Evolutionary conservation across 1,140 invertebrate species (phyloP).

Genomic region (Melipona quadrifasciata): DNA sequence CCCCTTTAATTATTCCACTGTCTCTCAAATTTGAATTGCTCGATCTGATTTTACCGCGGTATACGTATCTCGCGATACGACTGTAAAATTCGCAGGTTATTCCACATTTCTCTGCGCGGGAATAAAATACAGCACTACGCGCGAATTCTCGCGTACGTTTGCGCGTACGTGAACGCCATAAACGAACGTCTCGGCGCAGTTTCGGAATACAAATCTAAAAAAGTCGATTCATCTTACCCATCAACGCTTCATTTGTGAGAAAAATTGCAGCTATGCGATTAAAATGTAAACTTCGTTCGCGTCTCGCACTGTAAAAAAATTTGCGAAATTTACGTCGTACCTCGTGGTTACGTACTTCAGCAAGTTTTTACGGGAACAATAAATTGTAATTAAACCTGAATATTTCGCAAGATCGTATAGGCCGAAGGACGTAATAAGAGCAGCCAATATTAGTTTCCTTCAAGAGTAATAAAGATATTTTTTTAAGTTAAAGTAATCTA

Average conservation of each 20-base stretch:
- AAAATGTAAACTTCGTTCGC: neutral
- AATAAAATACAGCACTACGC: neutral
- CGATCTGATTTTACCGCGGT: neutral
- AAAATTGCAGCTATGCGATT: neutral
- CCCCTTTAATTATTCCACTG: no score
- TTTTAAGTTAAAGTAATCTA: neutral
- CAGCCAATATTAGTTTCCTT: neutral
- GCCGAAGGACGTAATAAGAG: neutral
- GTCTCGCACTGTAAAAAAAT: no score
- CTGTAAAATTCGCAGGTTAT: neutral
- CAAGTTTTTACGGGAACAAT: no score
- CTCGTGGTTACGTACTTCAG: no score
- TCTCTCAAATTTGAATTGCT: neutral
- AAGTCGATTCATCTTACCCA: neutral
- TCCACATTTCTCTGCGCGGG: neutral
- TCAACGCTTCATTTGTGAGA: neutral
- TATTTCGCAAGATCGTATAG: neutral
- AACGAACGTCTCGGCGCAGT: neutral
- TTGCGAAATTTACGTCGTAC: no score
- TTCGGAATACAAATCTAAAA: neutral
- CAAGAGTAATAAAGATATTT: neutral
- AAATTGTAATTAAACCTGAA: neutral
- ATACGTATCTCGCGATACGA: no score
- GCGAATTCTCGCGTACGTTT: neutral
- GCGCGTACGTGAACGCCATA: neutral